Conservation (phyloP, 2,113 vertebrate species). For the Struthio camelus region DNA sequence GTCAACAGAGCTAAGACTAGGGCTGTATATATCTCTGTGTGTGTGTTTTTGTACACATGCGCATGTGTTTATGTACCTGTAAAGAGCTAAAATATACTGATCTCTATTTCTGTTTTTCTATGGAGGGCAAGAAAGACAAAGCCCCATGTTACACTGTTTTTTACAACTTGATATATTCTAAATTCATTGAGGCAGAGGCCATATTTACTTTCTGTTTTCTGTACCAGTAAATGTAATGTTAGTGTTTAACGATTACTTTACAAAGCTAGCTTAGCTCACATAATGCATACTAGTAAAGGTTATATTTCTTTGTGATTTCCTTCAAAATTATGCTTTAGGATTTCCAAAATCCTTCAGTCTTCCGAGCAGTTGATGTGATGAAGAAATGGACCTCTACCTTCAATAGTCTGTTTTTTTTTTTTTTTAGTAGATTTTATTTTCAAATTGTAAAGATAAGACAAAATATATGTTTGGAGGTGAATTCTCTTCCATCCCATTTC, state of each 20-base stretch:
- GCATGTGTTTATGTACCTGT: not conserved
- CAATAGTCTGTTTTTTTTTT: not conserved
- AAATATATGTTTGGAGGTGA: not conserved
- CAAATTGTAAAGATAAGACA: not conserved
- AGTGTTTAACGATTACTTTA: not conserved
- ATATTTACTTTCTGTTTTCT: not conserved
- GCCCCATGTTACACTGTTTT: not conserved
- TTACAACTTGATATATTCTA: not conserved
- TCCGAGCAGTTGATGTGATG: not conserved
- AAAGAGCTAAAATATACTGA: not conserved
- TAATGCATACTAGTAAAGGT: not conserved
- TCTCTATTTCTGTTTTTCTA: not conserved
- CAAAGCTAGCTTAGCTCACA: not conserved
- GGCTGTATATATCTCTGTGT: not conserved
- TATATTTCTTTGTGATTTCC: not conserved
- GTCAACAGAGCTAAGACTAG: not conserved
- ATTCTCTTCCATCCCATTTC: not conserved
- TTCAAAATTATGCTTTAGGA: not conserved
- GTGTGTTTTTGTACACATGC: not conserved
- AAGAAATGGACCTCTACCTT: not conserved
- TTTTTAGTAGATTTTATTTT: not conserved
- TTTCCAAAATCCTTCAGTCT: not conserved
- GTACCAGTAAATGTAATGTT: not conserved
- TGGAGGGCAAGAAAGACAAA: not conserved
- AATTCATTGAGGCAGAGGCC: not conserved